These are phyloP conservation scores for Marmota flaviventris DNA, from an alignment of 2,113 vertebrate species.

Conservation along the genomic window DNA sequence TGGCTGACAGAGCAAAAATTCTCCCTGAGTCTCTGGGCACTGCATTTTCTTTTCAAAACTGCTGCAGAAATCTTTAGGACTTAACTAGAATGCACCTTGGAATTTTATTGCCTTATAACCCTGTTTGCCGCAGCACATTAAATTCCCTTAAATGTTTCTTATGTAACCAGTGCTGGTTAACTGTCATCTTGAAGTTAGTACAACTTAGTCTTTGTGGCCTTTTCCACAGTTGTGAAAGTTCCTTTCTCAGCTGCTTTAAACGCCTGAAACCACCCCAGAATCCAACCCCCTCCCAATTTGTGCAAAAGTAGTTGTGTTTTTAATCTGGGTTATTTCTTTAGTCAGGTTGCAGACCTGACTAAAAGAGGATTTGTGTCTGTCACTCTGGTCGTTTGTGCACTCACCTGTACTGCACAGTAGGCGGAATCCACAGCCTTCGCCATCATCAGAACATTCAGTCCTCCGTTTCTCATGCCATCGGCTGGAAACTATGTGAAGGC, in stretches of 20 bases:
- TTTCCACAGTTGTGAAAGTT: background rate
- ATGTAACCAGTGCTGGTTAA: constrained; percentile 63
- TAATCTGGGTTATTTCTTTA: background rate
- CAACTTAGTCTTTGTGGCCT: constrained; percentile 20
- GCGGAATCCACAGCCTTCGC: background rate
- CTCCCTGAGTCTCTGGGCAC: background rate
- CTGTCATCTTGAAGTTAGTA: constrained; percentile 62
- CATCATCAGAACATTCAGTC: constrained; percentile 19
- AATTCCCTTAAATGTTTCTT: constrained; percentile 71
- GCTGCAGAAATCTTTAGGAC: constrained; percentile 54
- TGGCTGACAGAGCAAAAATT: constrained; percentile 53
- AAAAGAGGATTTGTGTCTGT: constrained; percentile 19
- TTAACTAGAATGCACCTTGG: constrained; percentile 70
- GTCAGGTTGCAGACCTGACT: background rate
- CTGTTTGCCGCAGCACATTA: constrained; percentile 67
- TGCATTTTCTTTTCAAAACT: constrained; percentile 36
- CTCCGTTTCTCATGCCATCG: constrained; percentile 11
- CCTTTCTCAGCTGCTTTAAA: background rate
- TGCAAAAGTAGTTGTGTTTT: background rate
- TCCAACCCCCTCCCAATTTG: background rate
- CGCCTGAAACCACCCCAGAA: background rate
- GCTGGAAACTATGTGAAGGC: background rate
- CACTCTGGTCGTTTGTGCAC: background rate
- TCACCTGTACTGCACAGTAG: background rate
- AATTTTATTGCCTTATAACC: constrained; percentile 72